These are phyloP conservation scores for Antitype chi DNA, from an alignment of 2,888 invertebrate species.

Conservation along the genomic window DNA sequence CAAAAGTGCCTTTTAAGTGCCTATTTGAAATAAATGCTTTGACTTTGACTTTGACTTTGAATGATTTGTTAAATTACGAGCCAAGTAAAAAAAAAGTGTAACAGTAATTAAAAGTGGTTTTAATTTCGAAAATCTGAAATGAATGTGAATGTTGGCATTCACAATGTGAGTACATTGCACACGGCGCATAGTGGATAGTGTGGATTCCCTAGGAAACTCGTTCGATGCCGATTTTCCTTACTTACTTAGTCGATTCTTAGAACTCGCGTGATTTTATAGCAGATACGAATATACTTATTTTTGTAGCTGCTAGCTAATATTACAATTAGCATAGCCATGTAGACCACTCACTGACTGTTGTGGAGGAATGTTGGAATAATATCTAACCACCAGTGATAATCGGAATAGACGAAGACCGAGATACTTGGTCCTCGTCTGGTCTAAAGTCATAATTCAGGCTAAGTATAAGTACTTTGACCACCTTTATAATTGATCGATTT, in stretches of 20 bases:
- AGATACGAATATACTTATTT: slow-evolving; percentile 10
- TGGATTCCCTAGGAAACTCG: slow-evolving; percentile 5
- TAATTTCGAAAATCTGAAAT: slow-evolving; percentile 12
- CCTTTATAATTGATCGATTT: not conserved
- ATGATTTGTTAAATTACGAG: not conserved
- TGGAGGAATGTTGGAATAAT: not conserved
- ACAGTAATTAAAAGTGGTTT: slow-evolving; percentile 11
- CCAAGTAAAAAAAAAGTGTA: slow-evolving; percentile 3
- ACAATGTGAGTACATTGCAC: not conserved
- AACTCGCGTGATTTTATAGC: slow-evolving; percentile 24
- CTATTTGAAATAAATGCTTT: no score
- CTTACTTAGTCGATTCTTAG: slow-evolving; percentile 19
- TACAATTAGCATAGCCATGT: not conserved
- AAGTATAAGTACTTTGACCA: not conserved
- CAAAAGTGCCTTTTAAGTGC: no score
- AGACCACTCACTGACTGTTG: not conserved
- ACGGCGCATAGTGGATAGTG: no score
- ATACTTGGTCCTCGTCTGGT: not conserved
- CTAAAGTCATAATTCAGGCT: not conserved
- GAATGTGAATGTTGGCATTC: slow-evolving; percentile 19
- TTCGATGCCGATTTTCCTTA: slow-evolving; percentile 20
- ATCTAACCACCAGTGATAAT: no score
- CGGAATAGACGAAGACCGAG: no score
- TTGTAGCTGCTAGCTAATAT: not conserved
- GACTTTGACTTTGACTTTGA: no score